Conservation (phyloP, 1,140 invertebrate genomes). For the Reticulitermes speratus region DNA sequence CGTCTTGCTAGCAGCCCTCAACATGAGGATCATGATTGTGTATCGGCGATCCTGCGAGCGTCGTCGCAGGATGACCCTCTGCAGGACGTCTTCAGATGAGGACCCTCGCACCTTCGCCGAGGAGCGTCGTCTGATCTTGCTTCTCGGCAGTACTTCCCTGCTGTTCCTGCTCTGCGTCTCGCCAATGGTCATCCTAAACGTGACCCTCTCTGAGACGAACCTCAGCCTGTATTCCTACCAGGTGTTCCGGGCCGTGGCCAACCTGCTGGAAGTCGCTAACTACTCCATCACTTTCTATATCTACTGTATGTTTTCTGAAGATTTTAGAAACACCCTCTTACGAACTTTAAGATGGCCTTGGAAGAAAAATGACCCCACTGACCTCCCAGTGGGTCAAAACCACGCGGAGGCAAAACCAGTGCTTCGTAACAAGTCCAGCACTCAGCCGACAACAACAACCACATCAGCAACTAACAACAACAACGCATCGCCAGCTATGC, state of each 20-base stretch:
- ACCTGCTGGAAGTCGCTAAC: conserved; percentile 70
- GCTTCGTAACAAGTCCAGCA: not conserved
- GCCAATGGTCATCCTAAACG: conserved; percentile 71
- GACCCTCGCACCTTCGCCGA: conserved; percentile 68
- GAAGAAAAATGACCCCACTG: conserved; percentile 32
- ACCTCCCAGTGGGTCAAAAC: not conserved
- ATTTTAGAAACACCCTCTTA: conserved; percentile 69
- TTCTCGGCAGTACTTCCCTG: conserved; percentile 70
- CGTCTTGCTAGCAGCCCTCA: conserved; percentile 64
- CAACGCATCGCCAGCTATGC: not conserved
- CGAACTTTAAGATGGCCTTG: conserved; percentile 63
- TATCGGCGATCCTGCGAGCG: conserved; percentile 65
- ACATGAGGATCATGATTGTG: conserved; percentile 68
- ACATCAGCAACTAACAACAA: not conserved
- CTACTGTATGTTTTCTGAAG: conserved; percentile 73
- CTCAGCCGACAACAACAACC: not conserved
- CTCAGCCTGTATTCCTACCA: conserved; percentile 63
- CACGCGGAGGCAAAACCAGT: not conserved
- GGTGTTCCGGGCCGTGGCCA: conserved; percentile 71
- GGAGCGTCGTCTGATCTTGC: conserved; percentile 65
- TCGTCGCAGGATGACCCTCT: conserved; percentile 61
- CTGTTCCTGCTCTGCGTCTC: conserved; percentile 73
- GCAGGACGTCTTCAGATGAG: conserved; percentile 48
- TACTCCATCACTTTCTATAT: conserved; percentile 80
- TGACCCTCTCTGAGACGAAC: conserved; percentile 63